Evolutionary conservation across 2,113 vertebrate species (phyloP).

Genomic region (Perca schrenkii): DNA sequence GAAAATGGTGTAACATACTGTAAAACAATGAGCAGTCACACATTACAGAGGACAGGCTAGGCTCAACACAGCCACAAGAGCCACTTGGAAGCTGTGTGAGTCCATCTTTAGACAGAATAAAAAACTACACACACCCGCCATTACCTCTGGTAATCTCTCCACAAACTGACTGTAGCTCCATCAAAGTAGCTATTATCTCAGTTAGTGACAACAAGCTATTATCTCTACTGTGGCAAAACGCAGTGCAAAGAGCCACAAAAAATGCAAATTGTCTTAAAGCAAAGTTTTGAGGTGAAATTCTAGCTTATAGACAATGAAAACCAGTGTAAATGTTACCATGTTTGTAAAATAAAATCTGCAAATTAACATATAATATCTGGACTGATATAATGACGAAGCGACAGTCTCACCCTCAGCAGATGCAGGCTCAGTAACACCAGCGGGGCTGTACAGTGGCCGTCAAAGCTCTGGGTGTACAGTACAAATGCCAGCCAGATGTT

Average conservation of each 20-base stretch:
- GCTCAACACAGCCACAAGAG: slow-evolving; percentile 1
- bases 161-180: slow-evolving; percentile 30
- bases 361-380: neutral
- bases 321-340: too few relatives aligned
- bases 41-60: too few relatives aligned
- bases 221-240: slow-evolving; percentile 21
- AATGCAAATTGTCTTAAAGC: slow-evolving; percentile 20
- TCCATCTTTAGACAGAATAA: slow-evolving; percentile 7
- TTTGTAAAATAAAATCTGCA: neutral
- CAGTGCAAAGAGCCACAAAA: slow-evolving; percentile 26
- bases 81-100: neutral
- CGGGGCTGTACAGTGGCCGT: slow-evolving; percentile 7
- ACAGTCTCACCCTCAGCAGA: neutral
- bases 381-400: neutral
- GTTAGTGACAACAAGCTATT: slow-evolving; percentile 29
- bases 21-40: neutral
- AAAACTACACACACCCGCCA: slow-evolving; percentile 16
- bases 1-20: neutral
- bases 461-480: neutral
- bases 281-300: neutral
- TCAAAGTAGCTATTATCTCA: slow-evolving; percentile 38
- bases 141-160: slow-evolving; percentile 8
- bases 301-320: neutral
- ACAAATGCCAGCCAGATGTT: slow-evolving; percentile 28
- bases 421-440: slow-evolving; percentile 9